Conservation (phyloP, 2,113 vertebrate genomes). For the Arenaria interpres region DNA sequence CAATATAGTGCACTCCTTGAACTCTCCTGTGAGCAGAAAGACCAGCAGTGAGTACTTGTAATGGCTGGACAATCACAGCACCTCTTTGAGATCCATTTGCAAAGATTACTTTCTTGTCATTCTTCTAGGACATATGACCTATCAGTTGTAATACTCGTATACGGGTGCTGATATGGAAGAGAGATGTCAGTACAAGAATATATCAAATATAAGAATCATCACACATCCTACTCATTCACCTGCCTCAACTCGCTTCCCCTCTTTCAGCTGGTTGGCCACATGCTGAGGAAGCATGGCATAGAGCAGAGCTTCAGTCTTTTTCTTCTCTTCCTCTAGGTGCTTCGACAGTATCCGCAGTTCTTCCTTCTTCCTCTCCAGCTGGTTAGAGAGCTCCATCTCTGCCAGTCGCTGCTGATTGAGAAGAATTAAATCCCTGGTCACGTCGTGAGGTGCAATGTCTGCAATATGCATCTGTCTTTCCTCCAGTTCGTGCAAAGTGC, state of each 20-base stretch:
- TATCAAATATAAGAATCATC: not conserved
- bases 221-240: slow-evolving; percentile 62
- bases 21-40: slow-evolving; percentile 73
- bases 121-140: not conserved
- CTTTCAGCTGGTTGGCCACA: slow-evolving; percentile 81
- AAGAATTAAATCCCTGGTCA: slow-evolving; percentile 83
- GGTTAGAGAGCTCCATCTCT: slow-evolving; percentile 84
- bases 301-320: slow-evolving; percentile 79
- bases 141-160: not conserved
- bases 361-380: slow-evolving; percentile 85
- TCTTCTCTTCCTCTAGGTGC: slow-evolving; percentile 80
- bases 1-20: slow-evolving; percentile 80
- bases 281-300: slow-evolving; percentile 83
- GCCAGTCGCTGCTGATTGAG: slow-evolving; percentile 84
- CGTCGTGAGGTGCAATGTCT: slow-evolving; percentile 83
- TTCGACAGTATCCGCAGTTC: slow-evolving; percentile 77
- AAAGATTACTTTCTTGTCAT: not conserved
- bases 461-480: slow-evolving; percentile 82
- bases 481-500: slow-evolving; percentile 81
- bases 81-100: not conserved
- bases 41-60: not conserved
- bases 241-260: slow-evolving; percentile 82
- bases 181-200: not conserved
- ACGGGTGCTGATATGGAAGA: not conserved
- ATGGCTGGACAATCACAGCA: not conserved